Evolutionary conservation across 2,888 invertebrate genomes (phyloP).

Genomic region (Pachydiplax longipennis): DNA sequence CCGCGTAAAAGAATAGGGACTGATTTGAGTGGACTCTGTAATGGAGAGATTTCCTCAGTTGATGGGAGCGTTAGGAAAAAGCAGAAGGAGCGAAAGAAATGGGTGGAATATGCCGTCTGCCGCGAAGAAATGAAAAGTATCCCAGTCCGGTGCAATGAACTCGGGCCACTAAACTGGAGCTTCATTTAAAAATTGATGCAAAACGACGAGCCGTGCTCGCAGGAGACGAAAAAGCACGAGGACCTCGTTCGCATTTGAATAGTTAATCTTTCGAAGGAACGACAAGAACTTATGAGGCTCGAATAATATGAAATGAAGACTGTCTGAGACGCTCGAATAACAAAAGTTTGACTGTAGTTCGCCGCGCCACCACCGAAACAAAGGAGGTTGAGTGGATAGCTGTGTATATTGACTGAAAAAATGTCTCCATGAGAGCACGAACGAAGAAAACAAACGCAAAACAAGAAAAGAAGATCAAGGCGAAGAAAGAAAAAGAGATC

Average conservation of each 20-base stretch:
- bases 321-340: no score
- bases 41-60: neutral
- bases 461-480: neutral
- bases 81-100: neutral
- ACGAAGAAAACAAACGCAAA: neutral
- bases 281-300: no score
- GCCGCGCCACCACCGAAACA: no score
- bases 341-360: no score
- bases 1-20: neutral
- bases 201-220: neutral
- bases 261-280: neutral
- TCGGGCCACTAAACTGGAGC: neutral
- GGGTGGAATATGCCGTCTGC: no score
- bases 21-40: slow-evolving; percentile 4
- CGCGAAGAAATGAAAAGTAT: neutral
- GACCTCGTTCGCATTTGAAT: neutral
- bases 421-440: no score
- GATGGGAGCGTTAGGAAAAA: neutral
- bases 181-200: no score
- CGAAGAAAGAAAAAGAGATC: neutral
- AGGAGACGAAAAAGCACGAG: neutral
- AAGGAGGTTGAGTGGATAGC: no score
- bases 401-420: no score
- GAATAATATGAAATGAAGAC: no score
- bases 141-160: neutral